Percentiles rank a stretch among this genome's conserved stretches.
Conservation (phyloP, 2,888 invertebrate species). For the Drosophila histrio region DNA sequence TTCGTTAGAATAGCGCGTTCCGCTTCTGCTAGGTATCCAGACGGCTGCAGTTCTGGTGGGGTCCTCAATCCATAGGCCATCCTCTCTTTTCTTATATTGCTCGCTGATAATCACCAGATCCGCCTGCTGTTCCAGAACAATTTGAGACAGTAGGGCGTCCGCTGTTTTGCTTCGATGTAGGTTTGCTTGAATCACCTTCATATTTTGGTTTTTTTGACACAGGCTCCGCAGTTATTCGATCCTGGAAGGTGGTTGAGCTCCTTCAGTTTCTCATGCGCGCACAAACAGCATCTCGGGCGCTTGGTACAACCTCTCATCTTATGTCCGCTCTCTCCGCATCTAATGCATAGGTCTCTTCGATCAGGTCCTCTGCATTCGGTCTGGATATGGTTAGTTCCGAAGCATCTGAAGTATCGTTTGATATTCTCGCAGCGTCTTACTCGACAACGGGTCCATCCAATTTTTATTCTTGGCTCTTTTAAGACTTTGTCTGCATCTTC, state of each 20-base stretch:
- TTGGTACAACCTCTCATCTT: constrained; percentile 1
- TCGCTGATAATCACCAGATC: neutral
- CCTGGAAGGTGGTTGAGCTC: constrained; percentile 1
- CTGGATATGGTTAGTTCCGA: neutral
- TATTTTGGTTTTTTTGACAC: neutral
- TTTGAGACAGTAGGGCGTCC: neutral
- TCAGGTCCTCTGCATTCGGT: neutral
- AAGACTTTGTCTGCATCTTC: neutral
- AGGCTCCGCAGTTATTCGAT: neutral
- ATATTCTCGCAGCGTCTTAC: neutral
- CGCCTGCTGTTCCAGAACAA: neutral
- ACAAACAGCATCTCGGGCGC: neutral
- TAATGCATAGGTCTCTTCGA: neutral
- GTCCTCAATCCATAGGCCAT: neutral
- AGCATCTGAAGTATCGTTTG: neutral
- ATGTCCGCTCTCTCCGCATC: neutral
- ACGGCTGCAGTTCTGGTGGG: neutral
- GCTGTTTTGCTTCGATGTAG: neutral
- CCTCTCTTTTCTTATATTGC: neutral
- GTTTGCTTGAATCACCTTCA: neutral
- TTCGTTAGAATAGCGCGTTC: neutral
- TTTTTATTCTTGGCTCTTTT: neutral
- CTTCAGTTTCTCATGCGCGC: neutral
- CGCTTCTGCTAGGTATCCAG: neutral
- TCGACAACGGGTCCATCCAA: neutral